Evolutionary conservation across 1,140 invertebrate species (phyloP).

Genomic region (Forficula auricularia): DNA sequence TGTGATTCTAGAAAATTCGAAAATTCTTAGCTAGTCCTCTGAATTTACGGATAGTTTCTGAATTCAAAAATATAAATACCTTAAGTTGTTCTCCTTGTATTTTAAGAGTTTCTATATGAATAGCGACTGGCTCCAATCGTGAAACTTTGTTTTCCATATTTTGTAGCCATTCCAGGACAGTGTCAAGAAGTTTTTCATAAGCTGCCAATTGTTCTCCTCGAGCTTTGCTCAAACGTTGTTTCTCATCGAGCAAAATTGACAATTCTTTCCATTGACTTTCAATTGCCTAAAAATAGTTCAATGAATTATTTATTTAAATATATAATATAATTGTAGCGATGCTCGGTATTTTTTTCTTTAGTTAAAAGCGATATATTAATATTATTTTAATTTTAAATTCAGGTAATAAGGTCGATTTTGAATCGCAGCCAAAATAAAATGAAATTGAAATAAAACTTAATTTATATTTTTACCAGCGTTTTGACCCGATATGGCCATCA

Average conservation of each 20-base stretch:
- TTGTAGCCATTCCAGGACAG: slow-evolving; percentile 72
- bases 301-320: too few relatives aligned
- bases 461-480: too few relatives aligned
- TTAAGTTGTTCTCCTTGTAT: slow-evolving; percentile 72
- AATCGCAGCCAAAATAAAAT: too few relatives aligned
- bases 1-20: too few relatives aligned
- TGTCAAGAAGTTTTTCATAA: slow-evolving; percentile 66
- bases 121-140: slow-evolving; percentile 60
- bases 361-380: too few relatives aligned
- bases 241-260: slow-evolving; percentile 59
- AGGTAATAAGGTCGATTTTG: too few relatives aligned
- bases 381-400: too few relatives aligned
- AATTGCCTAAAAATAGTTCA: slow-evolving; percentile 38
- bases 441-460: too few relatives aligned
- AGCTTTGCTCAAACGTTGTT: slow-evolving; percentile 59
- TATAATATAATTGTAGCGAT: too few relatives aligned
- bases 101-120: slow-evolving; percentile 69
- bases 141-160: slow-evolving; percentile 55
- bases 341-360: too few relatives aligned
- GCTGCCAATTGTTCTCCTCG: slow-evolving; percentile 65
- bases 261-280: slow-evolving; percentile 79
- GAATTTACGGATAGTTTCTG: background rate
- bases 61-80: slow-evolving; percentile 21
- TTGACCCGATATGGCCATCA: too few relatives aligned
- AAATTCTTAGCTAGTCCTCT: background rate